Percentiles rank a stretch among this genome's conserved stretches.
phyloP scores from a whole-genome alignment of 2,888 invertebrate genomes.

The Palloptera scutellata region DNA sequence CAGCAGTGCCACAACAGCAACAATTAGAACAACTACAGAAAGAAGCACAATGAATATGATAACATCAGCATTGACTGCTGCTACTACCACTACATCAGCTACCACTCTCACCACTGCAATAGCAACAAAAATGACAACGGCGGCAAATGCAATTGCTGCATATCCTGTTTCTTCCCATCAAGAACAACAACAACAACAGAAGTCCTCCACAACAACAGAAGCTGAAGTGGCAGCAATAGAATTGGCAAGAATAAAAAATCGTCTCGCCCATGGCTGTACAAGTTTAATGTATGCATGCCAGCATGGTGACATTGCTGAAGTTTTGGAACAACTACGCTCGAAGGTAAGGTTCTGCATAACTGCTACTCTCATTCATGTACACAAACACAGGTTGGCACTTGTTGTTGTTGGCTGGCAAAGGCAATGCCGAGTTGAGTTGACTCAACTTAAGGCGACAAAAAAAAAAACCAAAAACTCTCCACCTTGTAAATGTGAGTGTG shows the following conservation, averaged over 20 bases:
- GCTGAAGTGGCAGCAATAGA: not conserved
- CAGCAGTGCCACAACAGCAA: conserved; percentile 5
- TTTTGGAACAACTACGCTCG: conserved; percentile 77
- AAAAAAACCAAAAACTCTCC: too few relatives aligned
- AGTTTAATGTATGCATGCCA: conserved; percentile 92
- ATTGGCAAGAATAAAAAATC: conserved; percentile 44
- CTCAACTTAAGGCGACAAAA: too few relatives aligned
- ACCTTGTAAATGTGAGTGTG: conserved; percentile 17
- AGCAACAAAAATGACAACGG: conserved; percentile 26
- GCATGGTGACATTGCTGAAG: conserved; percentile 81
- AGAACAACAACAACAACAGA: conserved; percentile 21
- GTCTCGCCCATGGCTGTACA: conserved; percentile 76
- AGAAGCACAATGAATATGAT: conserved; percentile 26
- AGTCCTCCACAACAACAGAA: conserved; percentile 23
- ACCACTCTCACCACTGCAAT: conserved; percentile 19
- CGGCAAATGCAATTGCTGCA: conserved; percentile 10
- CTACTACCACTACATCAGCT: not conserved
- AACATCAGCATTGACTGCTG: conserved; percentile 3
- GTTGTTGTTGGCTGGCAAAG: too few relatives aligned
- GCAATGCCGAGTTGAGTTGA: too few relatives aligned
- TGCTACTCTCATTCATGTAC: too few relatives aligned
- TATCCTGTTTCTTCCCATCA: not conserved
- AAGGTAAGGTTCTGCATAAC: conserved; percentile 68
- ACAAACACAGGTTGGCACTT: too few relatives aligned
- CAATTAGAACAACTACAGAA: conserved; percentile 9